Evolutionary conservation across 2,113 vertebrate species (phyloP).

Genomic region (Xenopus tropicalis): UCB_Xtro_10.0 CM004443.2:178356001-178356500

Average conservation of each 20-base stretch:
- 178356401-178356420: neutral
- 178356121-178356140: slow-evolving; percentile 40
- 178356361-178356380: slow-evolving; percentile 62
- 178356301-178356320: slow-evolving; percentile 66
- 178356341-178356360: slow-evolving; percentile 67
- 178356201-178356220: slow-evolving; percentile 53
- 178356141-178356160: slow-evolving; percentile 52
- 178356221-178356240: slow-evolving; percentile 57
- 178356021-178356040: slow-evolving; percentile 30
- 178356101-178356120: slow-evolving; percentile 25
- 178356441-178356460: neutral
- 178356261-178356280: slow-evolving; percentile 50
- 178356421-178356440: neutral
- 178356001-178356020: slow-evolving; percentile 47
- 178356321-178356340: slow-evolving; percentile 58
- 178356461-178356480: neutral
- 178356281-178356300: slow-evolving; percentile 65
- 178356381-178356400: neutral
- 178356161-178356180: slow-evolving; percentile 49
- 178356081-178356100: slow-evolving; percentile 45
- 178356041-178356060: neutral
- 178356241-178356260: slow-evolving; percentile 58
- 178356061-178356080: slow-evolving; percentile 50
- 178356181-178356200: slow-evolving; percentile 47
- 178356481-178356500: neutral